Base-by-base conservation (phyloP, 2,888 invertebrate species). In the Rhamnusium bicolor region DNA sequence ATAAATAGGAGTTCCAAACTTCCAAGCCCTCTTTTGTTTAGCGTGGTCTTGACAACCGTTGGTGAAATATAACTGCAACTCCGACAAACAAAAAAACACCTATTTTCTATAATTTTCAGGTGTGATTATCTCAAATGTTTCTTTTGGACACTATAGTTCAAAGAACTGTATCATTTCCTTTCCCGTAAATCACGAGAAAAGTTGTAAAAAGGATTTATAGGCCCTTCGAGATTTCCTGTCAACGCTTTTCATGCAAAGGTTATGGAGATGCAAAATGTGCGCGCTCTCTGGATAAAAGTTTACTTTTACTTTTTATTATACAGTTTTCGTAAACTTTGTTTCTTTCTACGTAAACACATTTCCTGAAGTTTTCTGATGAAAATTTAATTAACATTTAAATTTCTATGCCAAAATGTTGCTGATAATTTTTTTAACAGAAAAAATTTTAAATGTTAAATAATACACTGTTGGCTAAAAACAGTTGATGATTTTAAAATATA, bases 141-240 rank as follows among this genome's bases (percentile, higher is more conserved):
- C 67, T 76, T 73, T 60, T 60, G 67, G 68, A 68, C 58, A 72
- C 63, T 58, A 63, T 70, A 70, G 47, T 72, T 70, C 69, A 72
- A 70, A 70, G 72, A 67, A 75, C 66, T 67, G 69, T 75, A 75
- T 75, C 72, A 75, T 75, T 72, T 56, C 70, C 65, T 54, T 60
- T 27, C 47, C 72, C 49, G 70, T 76, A 72, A 72, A 76, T 76
- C 73, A 71, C 69, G 63, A 49, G 67, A 40, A 24, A 27, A 53
- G 62, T 62, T 53, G 51, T 73, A 76, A 76, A 73, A 73, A 69
- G 72, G 53, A 76, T 76, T 74, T 76, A 76, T 72, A 47, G 66
- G 65, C 61, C 76, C 74, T 72, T 54, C 27, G 74, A 74, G 76
- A 19, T 29, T 40, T 19, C 14, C 72, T 29, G 56, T 69, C 72